Evolutionary conservation across 2,797 vertebrate genomes (phyloP).

Genomic region (Crypturellus tataupa): DNA sequence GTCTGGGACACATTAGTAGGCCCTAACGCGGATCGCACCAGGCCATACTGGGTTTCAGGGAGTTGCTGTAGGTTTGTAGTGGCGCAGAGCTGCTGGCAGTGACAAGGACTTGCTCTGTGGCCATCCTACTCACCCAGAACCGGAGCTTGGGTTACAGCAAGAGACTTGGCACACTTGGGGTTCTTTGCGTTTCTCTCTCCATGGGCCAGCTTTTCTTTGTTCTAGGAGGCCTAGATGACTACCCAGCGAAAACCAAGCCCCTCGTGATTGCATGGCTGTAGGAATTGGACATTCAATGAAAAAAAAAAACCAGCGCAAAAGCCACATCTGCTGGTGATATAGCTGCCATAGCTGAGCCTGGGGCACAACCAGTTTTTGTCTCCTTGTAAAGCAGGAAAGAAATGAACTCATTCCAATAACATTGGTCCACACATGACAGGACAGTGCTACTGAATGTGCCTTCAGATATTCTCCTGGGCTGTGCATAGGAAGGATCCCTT

Average conservation of each 20-base stretch:
- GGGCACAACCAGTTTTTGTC: fast-evolving
- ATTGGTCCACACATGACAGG: fast-evolving
- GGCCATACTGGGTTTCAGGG: fast-evolving
- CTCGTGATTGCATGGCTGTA: background rate
- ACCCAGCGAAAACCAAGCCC: background rate
- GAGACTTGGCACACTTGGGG: background rate
- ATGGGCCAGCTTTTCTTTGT: background rate
- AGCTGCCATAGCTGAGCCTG: fast-evolving
- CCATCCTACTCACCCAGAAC: background rate
- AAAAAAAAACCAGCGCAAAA: fast-evolving
- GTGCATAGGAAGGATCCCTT: background rate
- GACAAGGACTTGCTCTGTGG: fast-evolving
- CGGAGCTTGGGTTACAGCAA: fast-evolving
- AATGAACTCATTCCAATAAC: background rate
- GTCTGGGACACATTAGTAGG: fast-evolving
- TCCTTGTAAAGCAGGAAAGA: background rate
- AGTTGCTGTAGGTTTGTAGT: fast-evolving
- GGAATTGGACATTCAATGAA: background rate
- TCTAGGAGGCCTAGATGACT: background rate
- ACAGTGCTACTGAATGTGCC: background rate
- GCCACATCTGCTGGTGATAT: background rate
- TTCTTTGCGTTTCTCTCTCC: background rate
- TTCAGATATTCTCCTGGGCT: background rate
- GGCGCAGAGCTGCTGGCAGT: fast-evolving
- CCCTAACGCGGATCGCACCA: fast-evolving